Evolutionary conservation across 2,888 invertebrate genomes (phyloP).

Genomic region (Glomeris marginata): DNA sequence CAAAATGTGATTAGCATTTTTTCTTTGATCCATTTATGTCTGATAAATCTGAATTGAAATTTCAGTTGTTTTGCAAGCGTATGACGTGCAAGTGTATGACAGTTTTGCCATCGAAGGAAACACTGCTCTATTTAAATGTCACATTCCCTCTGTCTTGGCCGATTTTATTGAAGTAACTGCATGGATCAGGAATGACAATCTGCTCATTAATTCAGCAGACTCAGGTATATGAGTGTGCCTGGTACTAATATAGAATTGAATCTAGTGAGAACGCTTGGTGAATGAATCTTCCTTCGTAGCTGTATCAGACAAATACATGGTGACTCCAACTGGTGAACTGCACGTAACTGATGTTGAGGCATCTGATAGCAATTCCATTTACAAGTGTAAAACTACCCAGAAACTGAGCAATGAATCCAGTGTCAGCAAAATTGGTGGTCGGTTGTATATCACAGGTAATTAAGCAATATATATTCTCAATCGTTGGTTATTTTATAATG

Average conservation of each 20-base stretch:
- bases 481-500: neutral
- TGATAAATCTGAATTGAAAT: neutral
- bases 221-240: no score
- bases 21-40: no score
- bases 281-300: neutral
- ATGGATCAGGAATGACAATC: constrained; percentile 11
- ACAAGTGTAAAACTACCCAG: constrained; percentile 8
- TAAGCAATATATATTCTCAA: neutral
- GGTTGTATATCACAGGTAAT: constrained; percentile 11
- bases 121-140: constrained; percentile 10
- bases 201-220: neutral
- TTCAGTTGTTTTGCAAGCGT: constrained; percentile 8
- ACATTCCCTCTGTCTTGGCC: constrained; percentile 7
- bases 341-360: constrained; percentile 5
- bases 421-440: constrained; percentile 9
- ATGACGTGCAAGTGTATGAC: constrained; percentile 10
- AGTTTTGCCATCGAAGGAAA: constrained; percentile 9
- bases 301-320: constrained; percentile 4
- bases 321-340: constrained; percentile 9
- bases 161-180: constrained; percentile 1
- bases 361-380: constrained; percentile 1
- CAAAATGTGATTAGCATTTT: no score
- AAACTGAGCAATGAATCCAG: constrained; percentile 1
- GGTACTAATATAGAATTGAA: no score
- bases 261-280: no score